These are phyloP conservation scores for Exocentrus adspersus DNA, from an alignment of 2,888 invertebrate species.

Conservation along the genomic window DNA sequence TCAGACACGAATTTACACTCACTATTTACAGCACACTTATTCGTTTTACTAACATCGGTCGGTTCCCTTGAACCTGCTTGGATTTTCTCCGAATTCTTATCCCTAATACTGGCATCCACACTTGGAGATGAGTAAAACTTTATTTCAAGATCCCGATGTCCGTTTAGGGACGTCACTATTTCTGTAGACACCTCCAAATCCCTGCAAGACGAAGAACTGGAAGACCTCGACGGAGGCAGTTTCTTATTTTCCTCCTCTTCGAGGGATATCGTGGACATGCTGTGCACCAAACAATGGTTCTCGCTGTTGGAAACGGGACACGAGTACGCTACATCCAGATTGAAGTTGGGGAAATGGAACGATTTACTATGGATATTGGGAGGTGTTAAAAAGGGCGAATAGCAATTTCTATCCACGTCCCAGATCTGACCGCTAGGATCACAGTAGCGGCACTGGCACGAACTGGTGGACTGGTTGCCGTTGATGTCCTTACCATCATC, in stretches of 20 bases:
- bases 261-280: slow-evolving; percentile 51
- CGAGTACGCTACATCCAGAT: slow-evolving; percentile 18
- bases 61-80: neutral
- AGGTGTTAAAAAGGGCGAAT: slow-evolving; percentile 66
- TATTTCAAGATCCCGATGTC: slow-evolving; percentile 81
- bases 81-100: slow-evolving; percentile 14
- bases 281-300: slow-evolving; percentile 42
- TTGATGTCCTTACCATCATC: slow-evolving; percentile 58
- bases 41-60: neutral
- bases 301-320: slow-evolving; percentile 34
- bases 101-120: slow-evolving; percentile 35
- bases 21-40: slow-evolving; percentile 28
- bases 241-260: slow-evolving; percentile 55
- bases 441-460: slow-evolving; percentile 80
- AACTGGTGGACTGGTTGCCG: slow-evolving; percentile 61
- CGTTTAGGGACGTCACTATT: slow-evolving; percentile 81
- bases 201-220: slow-evolving; percentile 53
- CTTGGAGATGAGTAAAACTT: slow-evolving; percentile 74
- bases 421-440: slow-evolving; percentile 80
- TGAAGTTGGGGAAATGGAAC: slow-evolving; percentile 43
- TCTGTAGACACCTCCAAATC: slow-evolving; percentile 79
- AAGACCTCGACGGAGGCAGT: slow-evolving; percentile 47
- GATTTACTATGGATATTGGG: slow-evolving; percentile 49
- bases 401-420: slow-evolving; percentile 74
- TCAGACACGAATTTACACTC: slow-evolving; percentile 39